Base-by-base conservation (phyloP, 2,113 vertebrate genomes). In the Cyanistes caeruleus region DNA sequence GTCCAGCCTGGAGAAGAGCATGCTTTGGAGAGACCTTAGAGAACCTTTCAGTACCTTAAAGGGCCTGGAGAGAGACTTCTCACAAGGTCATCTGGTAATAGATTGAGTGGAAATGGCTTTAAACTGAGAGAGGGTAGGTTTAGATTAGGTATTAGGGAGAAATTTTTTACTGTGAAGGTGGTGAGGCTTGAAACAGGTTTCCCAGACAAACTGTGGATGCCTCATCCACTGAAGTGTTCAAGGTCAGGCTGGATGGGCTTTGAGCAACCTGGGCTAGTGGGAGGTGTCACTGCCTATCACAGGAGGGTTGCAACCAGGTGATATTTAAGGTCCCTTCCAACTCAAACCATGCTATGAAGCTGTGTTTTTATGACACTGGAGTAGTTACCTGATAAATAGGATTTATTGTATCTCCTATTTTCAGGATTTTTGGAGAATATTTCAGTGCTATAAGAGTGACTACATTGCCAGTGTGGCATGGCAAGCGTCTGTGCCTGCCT, bases 401-500 rank as follows among this genome's bases (percentile, higher is more conserved):
- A 43, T 62, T 82, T 83, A n/a, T 60, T 82, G 9, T 53, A 33
- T 76, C 87, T 89, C 27, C 53, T 10, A 41, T 83, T 90, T 90
- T 73, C 30, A 43, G 37, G 67, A 79, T 20, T 53, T 82, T 68
- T 78, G n/a, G 62, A 46, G 77, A 89, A 31, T 48, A 19, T 87
- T 93, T 79, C 13, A 27, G 21, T 69, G 37, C 33, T 94, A 27
- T 78, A 31, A 75, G 49, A 33, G 43, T 24, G 49, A 8, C 62
- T 43, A 1, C 0, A 1, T 22, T 39, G 49, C 22, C 62, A 56
- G 31, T 51, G 69, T 8, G 8, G 28, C 9, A 5, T 7, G 10
- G 53, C 44, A 49, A 0, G 2, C 65, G 46, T 31, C 65, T 39
- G 17, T 84, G 60, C 84, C 52, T 43, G 20, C 52, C 63, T 5